phyloP scores from a whole-genome alignment of 1,140 invertebrate species.

The Formica exsecta region DNA sequence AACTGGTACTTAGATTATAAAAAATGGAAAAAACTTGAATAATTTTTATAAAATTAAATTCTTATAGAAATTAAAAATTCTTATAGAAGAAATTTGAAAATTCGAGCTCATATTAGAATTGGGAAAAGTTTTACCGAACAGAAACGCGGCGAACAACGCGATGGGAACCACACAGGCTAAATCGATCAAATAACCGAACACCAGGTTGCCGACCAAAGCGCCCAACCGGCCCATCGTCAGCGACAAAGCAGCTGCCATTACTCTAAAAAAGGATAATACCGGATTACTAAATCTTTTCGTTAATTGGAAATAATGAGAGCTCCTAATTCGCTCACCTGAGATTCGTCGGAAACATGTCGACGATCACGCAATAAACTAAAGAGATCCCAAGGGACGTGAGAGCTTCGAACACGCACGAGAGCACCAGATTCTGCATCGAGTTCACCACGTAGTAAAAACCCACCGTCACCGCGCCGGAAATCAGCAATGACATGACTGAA shows the following conservation, averaged over 20 bases:
- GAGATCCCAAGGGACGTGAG: constrained; percentile 91
- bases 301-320: neutral
- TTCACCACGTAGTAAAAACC: constrained; percentile 92
- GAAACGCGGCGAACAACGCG: constrained; percentile 89
- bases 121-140: constrained; percentile 88
- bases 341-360: constrained; percentile 93
- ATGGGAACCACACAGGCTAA: constrained; percentile 91
- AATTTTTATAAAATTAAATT: neutral
- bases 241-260: constrained; percentile 92
- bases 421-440: constrained; percentile 90
- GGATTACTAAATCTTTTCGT: constrained; percentile 30
- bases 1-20: neutral
- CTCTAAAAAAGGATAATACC: constrained; percentile 85
- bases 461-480: constrained; percentile 91
- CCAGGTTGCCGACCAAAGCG: constrained; percentile 89
- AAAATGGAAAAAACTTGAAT: neutral
- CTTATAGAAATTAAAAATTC: neutral
- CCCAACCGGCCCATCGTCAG: constrained; percentile 91
- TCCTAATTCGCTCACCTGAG: constrained; percentile 87
- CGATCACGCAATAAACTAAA: constrained; percentile 91
- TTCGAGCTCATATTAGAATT: neutral
- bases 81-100: neutral
- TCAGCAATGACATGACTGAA: constrained; percentile 90
- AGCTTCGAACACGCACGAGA: constrained; percentile 92
- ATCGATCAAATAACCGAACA: constrained; percentile 91